These are phyloP conservation scores for Tyrannus savana DNA, from an alignment of 2,113 vertebrate genomes.

Conservation along the genomic window DNA sequence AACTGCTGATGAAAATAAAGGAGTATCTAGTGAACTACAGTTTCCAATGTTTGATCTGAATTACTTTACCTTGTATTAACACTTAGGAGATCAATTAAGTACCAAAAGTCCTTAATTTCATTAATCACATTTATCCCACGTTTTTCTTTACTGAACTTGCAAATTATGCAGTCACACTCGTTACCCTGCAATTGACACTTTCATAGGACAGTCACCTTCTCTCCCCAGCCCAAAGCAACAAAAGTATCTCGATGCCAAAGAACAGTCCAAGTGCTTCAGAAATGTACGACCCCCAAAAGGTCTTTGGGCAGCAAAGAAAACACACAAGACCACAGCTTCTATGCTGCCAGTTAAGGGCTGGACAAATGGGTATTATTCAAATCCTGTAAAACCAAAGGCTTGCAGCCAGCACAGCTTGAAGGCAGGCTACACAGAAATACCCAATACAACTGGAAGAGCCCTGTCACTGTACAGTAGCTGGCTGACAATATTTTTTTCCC, in stretches of 20 bases:
- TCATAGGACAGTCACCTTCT: background rate
- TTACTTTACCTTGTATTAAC: background rate
- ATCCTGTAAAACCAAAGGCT: background rate
- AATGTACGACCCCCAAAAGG: background rate
- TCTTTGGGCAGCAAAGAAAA: background rate
- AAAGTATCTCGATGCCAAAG: background rate
- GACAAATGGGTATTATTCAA: background rate
- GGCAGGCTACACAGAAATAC: background rate
- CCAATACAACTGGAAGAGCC: background rate
- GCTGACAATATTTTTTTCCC: background rate
- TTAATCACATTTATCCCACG: background rate
- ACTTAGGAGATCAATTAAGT: background rate
- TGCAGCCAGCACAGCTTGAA: background rate
- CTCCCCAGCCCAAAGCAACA: background rate
- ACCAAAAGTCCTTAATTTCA: background rate
- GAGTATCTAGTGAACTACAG: background rate
- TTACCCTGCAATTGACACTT: background rate
- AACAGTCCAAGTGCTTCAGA: background rate
- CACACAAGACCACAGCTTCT: background rate
- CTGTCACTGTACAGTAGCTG: background rate
- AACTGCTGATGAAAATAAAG: background rate
- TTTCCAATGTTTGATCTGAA: background rate
- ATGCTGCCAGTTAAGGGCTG: background rate
- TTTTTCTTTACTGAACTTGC: background rate
- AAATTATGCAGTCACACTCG: accelerated